Base-by-base conservation (phyloP, 2,888 invertebrate genomes). In the Ethmia dodecea region DNA sequence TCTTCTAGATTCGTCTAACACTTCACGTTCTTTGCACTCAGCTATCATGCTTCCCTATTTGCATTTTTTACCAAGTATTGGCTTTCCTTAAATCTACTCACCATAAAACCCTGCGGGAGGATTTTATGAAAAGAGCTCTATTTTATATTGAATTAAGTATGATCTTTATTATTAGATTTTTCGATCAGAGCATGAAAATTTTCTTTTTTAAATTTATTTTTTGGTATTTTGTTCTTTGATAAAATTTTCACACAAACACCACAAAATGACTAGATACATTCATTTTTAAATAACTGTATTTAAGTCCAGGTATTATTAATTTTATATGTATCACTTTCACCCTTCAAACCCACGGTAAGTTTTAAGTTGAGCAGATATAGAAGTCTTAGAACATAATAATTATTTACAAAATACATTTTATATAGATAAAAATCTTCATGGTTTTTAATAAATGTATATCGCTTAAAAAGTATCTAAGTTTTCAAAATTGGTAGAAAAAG, bases 361-460 rank as follows among this genome's bases (percentile, higher is more conserved):
- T 76, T 75, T 69, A 76, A 79, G 74, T 84, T 84, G 86, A 86
- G 84, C 86, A 84, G 81, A 81, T 74, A 65, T 80, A 71, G 72
- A 58, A 72, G 72, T 68, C 77, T 81, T 81, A 81, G 63, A 81
- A 78, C 78, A 70, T 70, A 80, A 78, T 69, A 71, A 67, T 68
- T 75, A 80, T 80, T 75, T 84, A 83, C 78, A 84, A 78, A 77
- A 76, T 78, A 76, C 62, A 61, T 67, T 66, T 69, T 63, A 64
- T 55, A 60, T 71, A 73, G 70, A 67, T 70, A 70, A 71, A 79
- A 75, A 69, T 67, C 48, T 66, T 65, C 49, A 63, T 50, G 55
- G 49, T 61, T 61, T 66, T 61, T 55, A 63, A 65, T 67, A 63
- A 69, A 68, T 71, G 62, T 76, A 72, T 71, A 75, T 35, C 59